A percentile compares a stretch with the other conserved stretches of the same genome.
Conservation (phyloP, 2,797 vertebrate genomes). For the Vipera latastei region DNA sequence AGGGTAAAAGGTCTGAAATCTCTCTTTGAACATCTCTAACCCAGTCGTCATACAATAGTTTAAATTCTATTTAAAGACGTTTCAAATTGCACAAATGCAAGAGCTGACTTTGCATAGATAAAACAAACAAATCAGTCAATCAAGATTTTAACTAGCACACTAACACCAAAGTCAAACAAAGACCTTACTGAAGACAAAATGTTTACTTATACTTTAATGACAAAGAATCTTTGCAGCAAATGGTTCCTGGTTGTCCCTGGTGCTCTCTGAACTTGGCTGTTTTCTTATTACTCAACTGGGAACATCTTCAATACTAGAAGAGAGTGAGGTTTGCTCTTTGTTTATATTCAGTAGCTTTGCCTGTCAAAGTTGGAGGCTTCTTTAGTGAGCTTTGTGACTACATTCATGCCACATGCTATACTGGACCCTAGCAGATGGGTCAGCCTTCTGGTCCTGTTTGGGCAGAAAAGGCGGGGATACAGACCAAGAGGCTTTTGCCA, state of each 20-base stretch:
- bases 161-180: background rate
- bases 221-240: background rate
- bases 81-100: background rate
- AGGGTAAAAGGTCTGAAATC: background rate
- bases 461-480: background rate
- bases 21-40: background rate
- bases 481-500: background rate
- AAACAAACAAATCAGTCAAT: background rate
- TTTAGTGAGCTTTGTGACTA: background rate
- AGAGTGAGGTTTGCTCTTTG: background rate
- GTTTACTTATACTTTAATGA: background rate
- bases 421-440: background rate
- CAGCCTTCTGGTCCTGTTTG: background rate
- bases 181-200: background rate
- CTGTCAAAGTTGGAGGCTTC: background rate
- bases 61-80: background rate
- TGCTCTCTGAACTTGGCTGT: background rate
- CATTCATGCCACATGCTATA: background rate
- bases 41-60: background rate
- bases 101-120: background rate
- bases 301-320: background rate
- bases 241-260: background rate
- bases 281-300: background rate
- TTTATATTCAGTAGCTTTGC: background rate
- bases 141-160: background rate